These are phyloP conservation scores for Himantopus leucocephalus DNA, from an alignment of 2,113 vertebrate genomes.

Conservation along the genomic window DNA sequence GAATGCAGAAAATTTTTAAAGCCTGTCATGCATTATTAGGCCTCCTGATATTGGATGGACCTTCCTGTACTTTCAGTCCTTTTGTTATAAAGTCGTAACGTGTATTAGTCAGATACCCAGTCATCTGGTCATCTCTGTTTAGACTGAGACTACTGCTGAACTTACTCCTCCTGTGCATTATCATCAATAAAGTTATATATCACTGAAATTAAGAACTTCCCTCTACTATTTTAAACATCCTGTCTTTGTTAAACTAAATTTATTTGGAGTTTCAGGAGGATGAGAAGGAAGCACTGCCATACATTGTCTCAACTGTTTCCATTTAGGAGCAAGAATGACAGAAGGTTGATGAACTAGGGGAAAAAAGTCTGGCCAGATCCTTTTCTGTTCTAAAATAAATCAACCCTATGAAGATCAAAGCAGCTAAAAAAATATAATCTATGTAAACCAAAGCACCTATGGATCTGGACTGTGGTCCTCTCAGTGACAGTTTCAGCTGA, in stretches of 20 bases:
- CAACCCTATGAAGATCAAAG: not conserved
- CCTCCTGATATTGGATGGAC: not conserved
- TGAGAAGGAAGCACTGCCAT: not conserved
- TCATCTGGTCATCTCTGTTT: slow-evolving; percentile 2
- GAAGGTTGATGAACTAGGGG: not conserved
- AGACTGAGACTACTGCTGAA: not conserved
- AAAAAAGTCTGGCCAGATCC: not conserved
- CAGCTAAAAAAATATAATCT: not conserved
- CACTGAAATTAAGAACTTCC: not conserved
- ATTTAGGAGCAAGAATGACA: not conserved
- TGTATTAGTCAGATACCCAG: not conserved
- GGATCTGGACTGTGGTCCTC: not conserved
- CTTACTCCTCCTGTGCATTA: not conserved
- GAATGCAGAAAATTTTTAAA: not conserved
- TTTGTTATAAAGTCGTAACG: not conserved
- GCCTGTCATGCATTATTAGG: not conserved
- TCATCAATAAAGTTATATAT: not conserved
- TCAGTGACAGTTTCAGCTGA: not conserved
- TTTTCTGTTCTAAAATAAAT: not conserved
- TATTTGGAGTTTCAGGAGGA: not conserved
- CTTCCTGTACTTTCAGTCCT: slow-evolving; percentile 3
- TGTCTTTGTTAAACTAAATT: not conserved
- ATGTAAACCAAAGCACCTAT: not conserved
- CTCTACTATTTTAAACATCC: not conserved
- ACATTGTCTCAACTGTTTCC: not conserved